Evolutionary conservation across 2,888 invertebrate species (phyloP).

Genomic region (Harmothoe impar): DNA sequence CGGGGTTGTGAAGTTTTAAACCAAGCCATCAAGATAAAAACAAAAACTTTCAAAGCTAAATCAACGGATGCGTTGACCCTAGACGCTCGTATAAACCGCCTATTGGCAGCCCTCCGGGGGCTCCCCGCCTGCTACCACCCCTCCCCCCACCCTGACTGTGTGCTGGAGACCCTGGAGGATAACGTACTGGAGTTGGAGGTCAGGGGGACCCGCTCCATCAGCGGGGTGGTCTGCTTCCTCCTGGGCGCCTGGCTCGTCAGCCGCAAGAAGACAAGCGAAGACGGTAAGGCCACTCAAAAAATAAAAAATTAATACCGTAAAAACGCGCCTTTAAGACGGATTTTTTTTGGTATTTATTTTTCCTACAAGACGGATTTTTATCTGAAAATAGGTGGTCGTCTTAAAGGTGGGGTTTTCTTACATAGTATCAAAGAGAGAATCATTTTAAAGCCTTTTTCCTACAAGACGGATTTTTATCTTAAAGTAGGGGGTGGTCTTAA

Average conservation of each 20-base stretch:
- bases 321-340: no score
- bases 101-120: not conserved
- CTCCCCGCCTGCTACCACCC: not conserved
- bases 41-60: slow-evolving; percentile 10
- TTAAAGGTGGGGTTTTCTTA: no score
- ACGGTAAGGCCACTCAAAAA: not conserved
- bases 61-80: slow-evolving; percentile 12
- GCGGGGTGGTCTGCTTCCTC: slow-evolving; percentile 54
- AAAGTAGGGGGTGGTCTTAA: no score
- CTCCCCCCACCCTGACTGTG: not conserved
- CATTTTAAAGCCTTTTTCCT: no score
- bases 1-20: slow-evolving; percentile 14
- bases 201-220: slow-evolving; percentile 19
- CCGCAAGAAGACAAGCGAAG: not conserved
- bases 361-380: no score
- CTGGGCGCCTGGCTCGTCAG: slow-evolving; percentile 42
- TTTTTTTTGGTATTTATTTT: no score
- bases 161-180: not conserved
- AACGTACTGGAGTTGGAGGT: slow-evolving; percentile 30
- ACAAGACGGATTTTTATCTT: no score
- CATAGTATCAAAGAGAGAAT: no score
- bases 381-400: no score
- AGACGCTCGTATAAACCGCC: not conserved
- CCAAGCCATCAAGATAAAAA: slow-evolving; percentile 26
- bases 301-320: no score